A percentile compares a stretch with the other conserved stretches of the same genome.
These are phyloP conservation scores for Sebastes glaucus DNA, from an alignment of 2,797 vertebrate species.

Conservation along the genomic window DNA sequence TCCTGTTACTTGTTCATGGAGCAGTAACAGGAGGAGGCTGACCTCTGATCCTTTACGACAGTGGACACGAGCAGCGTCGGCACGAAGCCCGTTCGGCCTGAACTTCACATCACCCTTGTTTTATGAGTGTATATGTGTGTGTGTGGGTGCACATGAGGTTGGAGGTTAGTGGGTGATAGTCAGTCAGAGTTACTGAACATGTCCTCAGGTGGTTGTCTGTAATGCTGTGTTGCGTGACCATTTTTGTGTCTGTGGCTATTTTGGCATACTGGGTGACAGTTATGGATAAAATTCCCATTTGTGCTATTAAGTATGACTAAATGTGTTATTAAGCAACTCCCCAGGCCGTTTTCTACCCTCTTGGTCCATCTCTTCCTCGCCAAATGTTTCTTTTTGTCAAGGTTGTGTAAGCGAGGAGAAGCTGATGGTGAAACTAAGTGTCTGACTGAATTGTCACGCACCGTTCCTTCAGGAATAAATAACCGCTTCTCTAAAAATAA, in stretches of 20 bases:
- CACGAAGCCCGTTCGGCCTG: background rate
- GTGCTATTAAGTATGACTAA: conserved; percentile 2
- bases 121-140: background rate
- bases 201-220: background rate
- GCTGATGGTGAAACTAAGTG: conserved; percentile 25
- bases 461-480: background rate
- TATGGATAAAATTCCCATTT: background rate
- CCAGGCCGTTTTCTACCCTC: conserved; percentile 1
- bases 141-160: background rate
- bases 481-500: background rate
- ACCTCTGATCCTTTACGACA: conserved; percentile 15
- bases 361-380: background rate
- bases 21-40: conserved; percentile 13
- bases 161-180: conserved; percentile 25
- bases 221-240: background rate
- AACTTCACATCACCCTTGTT: background rate
- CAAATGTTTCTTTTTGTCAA: conserved; percentile 37
- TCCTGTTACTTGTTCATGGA: background rate
- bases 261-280: background rate
- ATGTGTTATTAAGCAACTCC: conserved; percentile 44
- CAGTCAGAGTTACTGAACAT: background rate
- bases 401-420: conserved; percentile 52
- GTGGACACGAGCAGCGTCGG: background rate
- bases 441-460: conserved; percentile 7
- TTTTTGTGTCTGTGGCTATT: background rate